Evolutionary conservation across 1,140 invertebrate genomes (phyloP), one percentile per base, ranked within the genome.

Genomic region (Helicoverpa armigera): DNA sequence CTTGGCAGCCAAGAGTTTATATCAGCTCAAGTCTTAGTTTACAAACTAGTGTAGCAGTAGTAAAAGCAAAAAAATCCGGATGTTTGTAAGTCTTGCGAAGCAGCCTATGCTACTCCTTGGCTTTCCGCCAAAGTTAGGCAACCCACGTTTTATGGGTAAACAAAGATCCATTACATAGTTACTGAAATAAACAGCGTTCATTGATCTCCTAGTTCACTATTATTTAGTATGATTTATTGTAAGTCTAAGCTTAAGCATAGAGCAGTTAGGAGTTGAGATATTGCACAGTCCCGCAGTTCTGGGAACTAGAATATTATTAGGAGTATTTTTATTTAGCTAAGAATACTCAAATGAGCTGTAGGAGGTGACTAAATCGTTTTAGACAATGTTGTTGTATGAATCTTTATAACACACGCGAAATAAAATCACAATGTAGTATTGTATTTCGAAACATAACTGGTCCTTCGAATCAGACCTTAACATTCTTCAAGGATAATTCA

Each of bases 121-220:
- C 79, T 31, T 13, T 11, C 14, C 16, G 75, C 84, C 83, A 85
- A 77, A 14, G 16, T 35, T 72, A 74, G 51, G 43, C 82, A 74
- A 69, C 54, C 63, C 48, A 77, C 72, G 74, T 80, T 81, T 80
- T 72, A 84, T 80, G 53, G 61, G 82, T 83, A 86, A 83, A 83
- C 82, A 82, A 79, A 80, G 72, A 75, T 76, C 50, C 50, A 81
- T 76, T 79, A 76, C 65, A 79, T 79, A 80, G 82, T 82, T 80
- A 86, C 85, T 54, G 76, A 86, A 86, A 86, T 86, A 86, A 81
- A 84, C 56, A 35, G n/a, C 76, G 85, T 84, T 78, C 85, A 72
- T 81, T 83, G 82, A 86, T 82, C 82, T 79, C 75, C 60, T 58
- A 48, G 29, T 72, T 29, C 53, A 79, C 14, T 79, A 60, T 60